Conservation (phyloP, 2,888 invertebrate genomes). For the Amiota minor region DNA sequence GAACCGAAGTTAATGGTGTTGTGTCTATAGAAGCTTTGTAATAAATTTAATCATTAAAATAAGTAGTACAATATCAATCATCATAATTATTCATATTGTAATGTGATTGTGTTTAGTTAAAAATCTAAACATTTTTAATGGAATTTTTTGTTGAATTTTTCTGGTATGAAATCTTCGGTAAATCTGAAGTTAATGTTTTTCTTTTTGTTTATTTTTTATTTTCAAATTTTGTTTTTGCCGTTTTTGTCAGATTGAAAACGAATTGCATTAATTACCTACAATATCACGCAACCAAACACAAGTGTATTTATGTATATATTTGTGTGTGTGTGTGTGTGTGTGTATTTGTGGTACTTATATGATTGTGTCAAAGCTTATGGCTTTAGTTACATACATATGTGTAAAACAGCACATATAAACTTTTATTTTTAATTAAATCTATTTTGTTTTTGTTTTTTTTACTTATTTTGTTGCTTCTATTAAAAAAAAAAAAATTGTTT, state of each 20-base stretch:
- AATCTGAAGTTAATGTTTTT: conserved; percentile 25
- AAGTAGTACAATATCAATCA: too few relatives aligned
- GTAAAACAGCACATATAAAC: conserved; percentile 31
- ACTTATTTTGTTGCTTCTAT: background rate
- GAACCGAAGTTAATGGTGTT: too few relatives aligned
- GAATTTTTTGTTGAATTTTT: conserved; percentile 44
- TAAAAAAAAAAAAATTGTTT: background rate
- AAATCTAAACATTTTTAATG: conserved; percentile 40
- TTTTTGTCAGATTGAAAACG: conserved; percentile 41
- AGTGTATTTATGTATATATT: background rate
- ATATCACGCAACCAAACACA: conserved; percentile 7
- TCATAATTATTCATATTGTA: background rate
- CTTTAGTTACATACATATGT: background rate
- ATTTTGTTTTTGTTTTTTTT: conserved; percentile 48
- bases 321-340: background rate
- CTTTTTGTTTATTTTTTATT: conserved; percentile 36
- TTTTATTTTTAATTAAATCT: conserved; percentile 56
- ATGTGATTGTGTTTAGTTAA: background rate
- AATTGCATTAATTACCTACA: conserved; percentile 54
- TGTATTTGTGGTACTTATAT: conserved; percentile 1
- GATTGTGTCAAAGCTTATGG: conserved; percentile 21
- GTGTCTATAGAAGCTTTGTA: too few relatives aligned
- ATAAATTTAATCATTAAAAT: too few relatives aligned
- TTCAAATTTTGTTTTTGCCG: conserved; percentile 32
- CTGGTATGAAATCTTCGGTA: too few relatives aligned